These are phyloP conservation scores for Oceanodroma tethys DNA, from an alignment of 2,113 vertebrate species.

Conservation along the genomic window DNA sequence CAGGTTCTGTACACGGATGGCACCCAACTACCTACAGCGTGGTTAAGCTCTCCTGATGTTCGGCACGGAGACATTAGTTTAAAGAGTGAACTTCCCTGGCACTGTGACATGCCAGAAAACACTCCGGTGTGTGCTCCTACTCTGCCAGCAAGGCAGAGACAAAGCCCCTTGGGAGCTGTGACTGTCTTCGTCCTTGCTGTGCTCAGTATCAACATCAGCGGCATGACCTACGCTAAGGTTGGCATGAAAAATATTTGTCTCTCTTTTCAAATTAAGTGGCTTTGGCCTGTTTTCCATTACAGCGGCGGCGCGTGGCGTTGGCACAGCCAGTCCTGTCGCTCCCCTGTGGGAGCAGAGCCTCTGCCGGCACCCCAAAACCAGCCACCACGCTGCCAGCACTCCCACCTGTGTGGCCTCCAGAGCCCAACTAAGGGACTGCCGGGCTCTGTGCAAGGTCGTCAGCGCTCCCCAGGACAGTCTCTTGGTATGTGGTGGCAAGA, in stretches of 20 bases:
- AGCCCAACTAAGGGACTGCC: fast-evolving
- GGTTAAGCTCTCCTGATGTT: neutral
- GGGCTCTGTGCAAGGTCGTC: neutral
- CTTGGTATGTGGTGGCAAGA: neutral
- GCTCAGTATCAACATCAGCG: fast-evolving
- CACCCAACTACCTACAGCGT: neutral
- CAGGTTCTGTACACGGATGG: neutral
- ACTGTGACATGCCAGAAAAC: neutral
- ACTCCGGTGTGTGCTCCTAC: neutral
- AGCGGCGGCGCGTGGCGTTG: fast-evolving
- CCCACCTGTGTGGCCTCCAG: fast-evolving
- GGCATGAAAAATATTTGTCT: neutral
- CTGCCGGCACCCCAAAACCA: neutral
- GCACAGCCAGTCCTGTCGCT: neutral
- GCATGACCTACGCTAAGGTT: neutral
- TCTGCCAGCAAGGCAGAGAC: neutral
- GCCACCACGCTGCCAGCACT: fast-evolving
- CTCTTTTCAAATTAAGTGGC: neutral
- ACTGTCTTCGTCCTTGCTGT: neutral
- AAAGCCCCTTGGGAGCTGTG: neutral
- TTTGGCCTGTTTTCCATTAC: neutral
- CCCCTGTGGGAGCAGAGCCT: neutral
- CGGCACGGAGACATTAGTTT: neutral
- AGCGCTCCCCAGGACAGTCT: neutral
- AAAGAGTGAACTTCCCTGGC: neutral